These are phyloP conservation scores for Auanema sp. DNA, from an alignment of 2,888 invertebrate genomes.

Conservation along the genomic window DNA sequence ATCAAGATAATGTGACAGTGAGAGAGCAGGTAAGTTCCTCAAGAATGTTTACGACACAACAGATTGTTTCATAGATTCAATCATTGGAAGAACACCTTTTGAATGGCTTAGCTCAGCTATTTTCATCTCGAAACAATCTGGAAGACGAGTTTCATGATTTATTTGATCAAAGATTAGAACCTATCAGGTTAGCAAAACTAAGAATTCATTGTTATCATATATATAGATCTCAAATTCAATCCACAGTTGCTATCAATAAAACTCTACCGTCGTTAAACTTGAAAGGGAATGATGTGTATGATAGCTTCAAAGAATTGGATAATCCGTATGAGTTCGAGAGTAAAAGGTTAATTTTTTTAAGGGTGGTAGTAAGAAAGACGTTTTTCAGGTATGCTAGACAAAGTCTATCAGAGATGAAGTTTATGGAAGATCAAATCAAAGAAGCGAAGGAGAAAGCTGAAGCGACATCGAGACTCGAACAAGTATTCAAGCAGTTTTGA, in stretches of 20 bases:
- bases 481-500: background rate
- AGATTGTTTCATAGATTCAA: constrained; percentile 25
- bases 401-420: too few species aligned
- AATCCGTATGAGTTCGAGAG: constrained; percentile 42
- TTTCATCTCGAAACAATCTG: constrained; percentile 33
- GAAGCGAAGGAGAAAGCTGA: constrained; percentile 16
- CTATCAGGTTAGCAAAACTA: constrained; percentile 41
- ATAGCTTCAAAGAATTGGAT: constrained; percentile 25
- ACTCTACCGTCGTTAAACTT: constrained; percentile 16
- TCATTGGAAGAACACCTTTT: constrained; percentile 45
- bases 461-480: constrained; percentile 14
- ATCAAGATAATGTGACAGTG: constrained; percentile 21
- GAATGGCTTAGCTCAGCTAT: constrained; percentile 41
- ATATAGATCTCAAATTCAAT: constrained; percentile 40
- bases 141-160: constrained; percentile 29
- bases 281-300: constrained; percentile 3
- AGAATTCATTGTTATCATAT: too few species aligned
- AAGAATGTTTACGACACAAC: too few species aligned
- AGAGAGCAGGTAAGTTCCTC: constrained; percentile 24
- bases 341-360: background rate
- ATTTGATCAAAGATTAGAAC: constrained; percentile 48
- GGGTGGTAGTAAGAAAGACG: background rate
- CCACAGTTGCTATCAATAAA: constrained; percentile 31
- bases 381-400: background rate
- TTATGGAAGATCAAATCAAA: too few species aligned